Base-by-base conservation (phyloP, 2,797 vertebrate genomes). In the Rhinichthys osculus region DNA sequence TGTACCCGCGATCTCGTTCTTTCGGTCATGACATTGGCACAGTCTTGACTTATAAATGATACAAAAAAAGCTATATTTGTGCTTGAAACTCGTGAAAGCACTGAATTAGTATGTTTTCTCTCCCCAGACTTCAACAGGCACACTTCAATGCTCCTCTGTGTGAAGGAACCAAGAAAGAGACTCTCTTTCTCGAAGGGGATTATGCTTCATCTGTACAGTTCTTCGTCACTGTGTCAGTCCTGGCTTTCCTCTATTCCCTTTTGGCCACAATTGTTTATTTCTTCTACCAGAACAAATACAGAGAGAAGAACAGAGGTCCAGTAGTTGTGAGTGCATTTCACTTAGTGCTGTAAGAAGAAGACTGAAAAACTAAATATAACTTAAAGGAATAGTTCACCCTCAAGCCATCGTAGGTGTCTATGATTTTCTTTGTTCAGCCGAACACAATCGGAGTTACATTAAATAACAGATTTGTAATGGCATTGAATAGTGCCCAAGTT, bases 251-350 rank as follows among this genome's bases (percentile, higher is more conserved):
- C 47, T 99, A 99, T 93, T 99, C 98, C 0, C 93, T 99, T 91
- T 94, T 98, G 30, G 98, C 98, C 84, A 99, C 98, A 0, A 93
- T 99, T 5, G 97, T 99, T 89, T 99, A 99, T 87, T 96, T 99
- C 90, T 99, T 99, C 95, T 99, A 98, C 94, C 98, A 99, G 95
- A 98, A 99, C 93, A 99, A 98, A 92, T 99, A 99, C 91, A 94
- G 97, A 85, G 98, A 97, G 90, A 98, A 99, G 95, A 99, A 99
- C 95, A 95, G 98, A 87, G 98, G 98, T 3, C 98, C 98, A 13
- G 92, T 98, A 73, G 95, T 98, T 94, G 98, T 99, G 94, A 97
- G 97, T 97, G 72, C 83, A 47, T 70, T 90, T 76, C 79, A 78
- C 27, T 17, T 83, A 64, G 40, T 23, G 78, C 13, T 83, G 11